Conservation (phyloP, 2,888 invertebrate genomes). For the Lasius fuliginosus region DNA sequence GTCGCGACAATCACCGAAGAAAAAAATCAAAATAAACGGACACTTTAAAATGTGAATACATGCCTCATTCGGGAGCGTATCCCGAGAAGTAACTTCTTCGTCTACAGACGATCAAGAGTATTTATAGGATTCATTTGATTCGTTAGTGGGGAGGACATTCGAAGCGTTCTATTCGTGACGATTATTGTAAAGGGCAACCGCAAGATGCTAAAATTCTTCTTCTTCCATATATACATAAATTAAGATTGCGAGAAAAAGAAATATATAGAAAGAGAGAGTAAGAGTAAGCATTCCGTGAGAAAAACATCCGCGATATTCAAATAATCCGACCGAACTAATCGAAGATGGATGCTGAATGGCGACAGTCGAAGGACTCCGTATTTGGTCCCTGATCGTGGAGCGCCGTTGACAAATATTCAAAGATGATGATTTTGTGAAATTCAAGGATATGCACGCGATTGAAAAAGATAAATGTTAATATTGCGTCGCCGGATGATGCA, state of each 20-base stretch:
- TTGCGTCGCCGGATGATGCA: not conserved
- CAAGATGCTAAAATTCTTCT: conserved; percentile 81
- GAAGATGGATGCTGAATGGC: conserved; percentile 38
- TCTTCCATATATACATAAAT: conserved; percentile 42
- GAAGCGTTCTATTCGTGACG: conserved; percentile 78
- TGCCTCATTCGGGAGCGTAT: conserved; percentile 77
- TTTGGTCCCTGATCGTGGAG: conserved; percentile 11
- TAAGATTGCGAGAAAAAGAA: conserved; percentile 33
- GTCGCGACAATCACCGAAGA: conserved; percentile 29
- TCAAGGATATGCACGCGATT: not conserved
- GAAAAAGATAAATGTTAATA: conserved; percentile 11
- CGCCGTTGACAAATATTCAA: not conserved
- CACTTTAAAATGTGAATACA: conserved; percentile 80
- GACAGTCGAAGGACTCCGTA: conserved; percentile 62
- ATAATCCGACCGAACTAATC: conserved; percentile 59
- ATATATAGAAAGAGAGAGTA: conserved; percentile 62
- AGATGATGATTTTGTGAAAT: conserved; percentile 8
- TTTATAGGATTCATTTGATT: conserved; percentile 86
- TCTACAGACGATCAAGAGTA: conserved; percentile 81
- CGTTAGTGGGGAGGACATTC: conserved; percentile 73
- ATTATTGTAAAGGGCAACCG: conserved; percentile 77
- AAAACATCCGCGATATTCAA: conserved; percentile 65
- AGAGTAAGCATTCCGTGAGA: conserved; percentile 66
- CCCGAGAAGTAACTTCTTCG: conserved; percentile 76
- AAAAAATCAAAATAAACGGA: conserved; percentile 59